Evolutionary conservation across 2,113 vertebrate species (phyloP), one percentile per base, ranked within the genome.

Genomic region (Brienomyrus brachyistius): DNA sequence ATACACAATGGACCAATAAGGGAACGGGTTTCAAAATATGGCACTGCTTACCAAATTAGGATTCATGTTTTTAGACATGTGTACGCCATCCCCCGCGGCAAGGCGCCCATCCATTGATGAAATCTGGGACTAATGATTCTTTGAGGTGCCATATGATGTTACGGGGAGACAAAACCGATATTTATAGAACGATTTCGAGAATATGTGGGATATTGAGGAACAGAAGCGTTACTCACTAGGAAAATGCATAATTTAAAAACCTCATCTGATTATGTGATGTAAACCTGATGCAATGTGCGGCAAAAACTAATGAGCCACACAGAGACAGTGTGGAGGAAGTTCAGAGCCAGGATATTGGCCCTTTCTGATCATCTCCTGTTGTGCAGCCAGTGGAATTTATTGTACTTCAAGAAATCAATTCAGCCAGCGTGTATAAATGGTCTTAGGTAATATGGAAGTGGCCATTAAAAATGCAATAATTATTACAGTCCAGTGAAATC

Each of bases 281-380:
- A 80, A 89, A 89, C 91, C 91, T 93, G 92, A 93, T 90, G 92
- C 92, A 93, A 93, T 91, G 86, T 88, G 86, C 87, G 88, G 91
- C 86, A 93, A 93, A 89, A 80, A 83, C 88, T 83, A 54, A 87
- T 74, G 17, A 89, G 88, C 74, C 31, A 11, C 74, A 43, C 31
- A 4, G 19, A 45, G 50, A 88, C 13, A 40, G 48, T 47, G 21
- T 15, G 35, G 50, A 43, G 35, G 31, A 15, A 17, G 31, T 87
- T 27, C 48, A 87, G n/a, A 56, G 50, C 7, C 27, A 5, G 48
- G 23, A 86, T 51, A 51, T 86, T 86, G 83, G 83, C 48, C 80
- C 10, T 86, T 40, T 50, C 48, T 48, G 83, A 80, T 80, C 74
- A 43, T 0, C 35, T 19, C 35, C 15, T 80, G 31, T 80, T 80